Conservation (phyloP, 1,140 invertebrate species). For the Bemisia tabaci region DNA sequence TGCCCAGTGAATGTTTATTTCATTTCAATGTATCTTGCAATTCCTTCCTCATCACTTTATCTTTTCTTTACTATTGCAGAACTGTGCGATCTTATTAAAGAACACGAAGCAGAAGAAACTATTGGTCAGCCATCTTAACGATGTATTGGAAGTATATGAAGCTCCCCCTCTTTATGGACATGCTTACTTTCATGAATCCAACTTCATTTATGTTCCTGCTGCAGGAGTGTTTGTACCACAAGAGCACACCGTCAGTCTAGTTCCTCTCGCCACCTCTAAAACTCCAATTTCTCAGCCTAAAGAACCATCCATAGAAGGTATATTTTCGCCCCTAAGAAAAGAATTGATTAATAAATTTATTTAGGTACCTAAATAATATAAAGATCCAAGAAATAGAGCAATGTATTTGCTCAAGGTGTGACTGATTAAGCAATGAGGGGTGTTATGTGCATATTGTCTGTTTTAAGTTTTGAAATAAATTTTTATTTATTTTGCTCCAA, state of each 20-base stretch:
- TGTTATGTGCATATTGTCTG: too few relatives aligned
- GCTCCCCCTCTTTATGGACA: neutral
- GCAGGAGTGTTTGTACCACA: neutral
- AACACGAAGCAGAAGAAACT: neutral
- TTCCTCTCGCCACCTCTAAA: neutral
- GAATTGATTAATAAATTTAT: too few relatives aligned
- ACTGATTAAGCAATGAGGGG: too few relatives aligned
- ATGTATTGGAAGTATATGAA: neutral
- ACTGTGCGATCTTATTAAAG: neutral
- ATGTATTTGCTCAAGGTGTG: too few relatives aligned
- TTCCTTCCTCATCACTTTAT: too few relatives aligned
- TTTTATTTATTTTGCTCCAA: too few relatives aligned
- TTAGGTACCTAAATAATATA: too few relatives aligned
- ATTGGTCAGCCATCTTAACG: neutral
- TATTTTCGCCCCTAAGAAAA: too few relatives aligned
- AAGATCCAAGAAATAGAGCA: too few relatives aligned
- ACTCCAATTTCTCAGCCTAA: neutral
- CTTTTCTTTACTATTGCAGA: neutral
- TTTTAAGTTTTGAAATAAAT: too few relatives aligned
- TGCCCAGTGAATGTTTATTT: too few relatives aligned
- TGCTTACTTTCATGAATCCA: neutral
- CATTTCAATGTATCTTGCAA: too few relatives aligned
- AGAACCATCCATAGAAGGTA: neutral
- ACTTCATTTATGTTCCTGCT: neutral
- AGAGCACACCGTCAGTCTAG: neutral